phyloP scores from a whole-genome alignment of 2,888 invertebrate species.

The Chrysomela aeneicollis region DNA sequence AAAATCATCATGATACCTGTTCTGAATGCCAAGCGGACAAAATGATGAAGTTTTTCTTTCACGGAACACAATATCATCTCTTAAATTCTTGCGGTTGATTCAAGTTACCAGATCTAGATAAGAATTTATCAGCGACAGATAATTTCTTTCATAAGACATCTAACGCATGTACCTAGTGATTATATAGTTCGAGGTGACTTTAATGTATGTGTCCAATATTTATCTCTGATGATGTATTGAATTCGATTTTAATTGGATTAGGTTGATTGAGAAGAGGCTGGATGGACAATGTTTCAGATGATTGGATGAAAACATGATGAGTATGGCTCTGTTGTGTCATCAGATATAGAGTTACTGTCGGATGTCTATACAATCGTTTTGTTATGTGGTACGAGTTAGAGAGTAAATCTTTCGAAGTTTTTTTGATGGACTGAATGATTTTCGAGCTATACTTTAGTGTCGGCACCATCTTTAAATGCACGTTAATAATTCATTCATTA shows the following conservation, averaged over 20 bases:
- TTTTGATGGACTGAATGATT: too few relatives aligned
- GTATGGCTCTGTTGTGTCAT: background rate
- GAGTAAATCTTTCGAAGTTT: too few relatives aligned
- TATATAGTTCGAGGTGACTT: background rate
- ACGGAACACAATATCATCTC: background rate
- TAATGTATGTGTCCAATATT: constrained; percentile 1
- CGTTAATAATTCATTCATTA: too few relatives aligned
- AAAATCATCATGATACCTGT: too few relatives aligned
- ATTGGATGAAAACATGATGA: background rate
- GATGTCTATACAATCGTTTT: too few relatives aligned
- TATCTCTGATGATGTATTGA: background rate
- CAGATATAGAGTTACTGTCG: too few relatives aligned
- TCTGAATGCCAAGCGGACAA: background rate
- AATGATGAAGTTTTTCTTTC: background rate
- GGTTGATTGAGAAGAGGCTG: background rate
- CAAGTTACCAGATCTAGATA: background rate
- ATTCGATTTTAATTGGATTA: background rate
- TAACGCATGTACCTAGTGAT: constrained; percentile 3
- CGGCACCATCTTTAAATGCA: too few relatives aligned
- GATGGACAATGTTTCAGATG: background rate
- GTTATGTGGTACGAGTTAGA: too few relatives aligned
- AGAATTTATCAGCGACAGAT: constrained; percentile 1
- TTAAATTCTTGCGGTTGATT: background rate
- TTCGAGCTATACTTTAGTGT: too few relatives aligned
- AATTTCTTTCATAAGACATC: background rate